Evolutionary conservation across 2,888 invertebrate genomes (phyloP).

Genomic region (Isotomurus palustris): DNA sequence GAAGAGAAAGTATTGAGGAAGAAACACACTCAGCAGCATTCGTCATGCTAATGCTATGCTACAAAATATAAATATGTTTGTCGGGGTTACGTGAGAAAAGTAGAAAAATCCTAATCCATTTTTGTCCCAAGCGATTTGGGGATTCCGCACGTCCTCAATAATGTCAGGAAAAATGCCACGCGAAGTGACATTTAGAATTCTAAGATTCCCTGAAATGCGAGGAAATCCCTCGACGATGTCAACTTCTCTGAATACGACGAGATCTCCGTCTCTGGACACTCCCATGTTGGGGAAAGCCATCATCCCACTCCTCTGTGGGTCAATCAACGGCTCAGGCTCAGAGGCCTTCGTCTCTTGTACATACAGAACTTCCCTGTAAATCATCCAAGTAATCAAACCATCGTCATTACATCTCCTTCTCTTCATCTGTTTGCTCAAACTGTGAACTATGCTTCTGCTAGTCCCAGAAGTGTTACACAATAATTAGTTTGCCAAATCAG

Average conservation of each 20-base stretch:
- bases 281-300: conserved; percentile 68
- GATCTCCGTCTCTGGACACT: conserved; percentile 85
- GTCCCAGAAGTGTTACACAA: too few relatives aligned
- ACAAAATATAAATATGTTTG: not conserved
- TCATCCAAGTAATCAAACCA: too few relatives aligned
- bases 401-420: too few relatives aligned
- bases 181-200: conserved; percentile 65
- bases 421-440: too few relatives aligned
- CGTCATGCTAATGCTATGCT: too few relatives aligned
- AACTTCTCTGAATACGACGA: conserved; percentile 67
- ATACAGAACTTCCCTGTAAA: conserved; percentile 64
- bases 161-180: conserved; percentile 83
- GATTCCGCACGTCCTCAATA: conserved; percentile 85
- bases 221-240: conserved; percentile 52
- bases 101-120: conserved; percentile 94
- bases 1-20: not conserved
- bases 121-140: conserved; percentile 89
- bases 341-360: conserved; percentile 72
- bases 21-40: too few relatives aligned
- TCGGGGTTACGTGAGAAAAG: conserved; percentile 25
- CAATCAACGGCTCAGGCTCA: conserved; percentile 81
- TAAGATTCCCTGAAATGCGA: conserved; percentile 27
- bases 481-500: too few relatives aligned
- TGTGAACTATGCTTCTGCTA: too few relatives aligned
- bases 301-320: conserved; percentile 91